Evolutionary conservation across 1,140 invertebrate genomes (phyloP), one percentile per base, ranked within the genome.

Genomic region (Bradynema listronoti): DNA sequence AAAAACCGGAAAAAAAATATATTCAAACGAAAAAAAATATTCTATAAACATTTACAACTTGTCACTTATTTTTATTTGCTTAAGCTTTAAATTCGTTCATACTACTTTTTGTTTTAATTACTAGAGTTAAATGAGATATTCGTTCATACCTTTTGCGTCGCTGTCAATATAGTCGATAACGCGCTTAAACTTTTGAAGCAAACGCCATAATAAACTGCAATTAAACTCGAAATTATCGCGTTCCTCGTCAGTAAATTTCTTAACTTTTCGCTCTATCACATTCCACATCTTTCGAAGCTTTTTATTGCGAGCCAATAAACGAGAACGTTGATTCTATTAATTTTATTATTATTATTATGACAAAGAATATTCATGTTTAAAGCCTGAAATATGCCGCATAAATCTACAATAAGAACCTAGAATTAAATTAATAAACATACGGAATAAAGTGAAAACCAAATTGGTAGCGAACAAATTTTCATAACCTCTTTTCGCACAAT

Each of bases 211-310:
- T 80, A 95, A 96, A 55, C 84, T 84, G 30, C 91, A 80, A 75
- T 95, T 90, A 86, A 91, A 94, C 27, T 86, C 85, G 1, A 89
- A 74, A 67, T 86, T 85, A 19, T 87, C 83, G 54, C 85, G 81
- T 51, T 85, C 77, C 46, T 88, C 85, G 25, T 85, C 84, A 52
- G 83, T 82, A 47, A 84, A 68, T 68, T 86, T 86, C 19, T 72
- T 65, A 71, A 91, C 88, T 71, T 86, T 87, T 77, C 90, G 92
- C 69, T 89, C 85, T 57, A 95, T 85, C 16, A 87, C 84, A 66
- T 87, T 87, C 89, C 89, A 98, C 75, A 87, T 90, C 79, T 94
- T 94, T 61, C 84, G 84, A 85, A 91, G 89, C 80, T 91, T 91
- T 5, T 90, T 86, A 72, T 87, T 85, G 47, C 85, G 83, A 72